phyloP scores from a whole-genome alignment of 2,113 vertebrate genomes.

The Myotis yumanensis region DNA sequence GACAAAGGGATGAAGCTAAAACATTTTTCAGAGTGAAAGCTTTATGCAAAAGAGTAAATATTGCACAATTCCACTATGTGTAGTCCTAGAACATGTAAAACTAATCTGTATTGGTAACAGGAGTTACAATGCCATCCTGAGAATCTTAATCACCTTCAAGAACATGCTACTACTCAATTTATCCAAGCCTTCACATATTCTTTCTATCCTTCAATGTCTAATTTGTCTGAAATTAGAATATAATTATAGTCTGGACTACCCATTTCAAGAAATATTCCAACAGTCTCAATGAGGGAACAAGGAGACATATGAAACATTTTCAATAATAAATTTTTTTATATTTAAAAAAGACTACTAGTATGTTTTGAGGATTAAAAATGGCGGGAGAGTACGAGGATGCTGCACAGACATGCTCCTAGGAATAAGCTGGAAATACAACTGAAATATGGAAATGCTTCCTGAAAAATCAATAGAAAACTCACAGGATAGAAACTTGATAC shows the following conservation, averaged over 20 bases:
- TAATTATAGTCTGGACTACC: background rate
- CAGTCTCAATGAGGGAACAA: no score
- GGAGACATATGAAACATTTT: no score
- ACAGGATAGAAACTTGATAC: no score
- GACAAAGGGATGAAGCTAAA: background rate
- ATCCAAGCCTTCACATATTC: background rate
- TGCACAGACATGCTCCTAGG: no score
- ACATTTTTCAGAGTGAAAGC: slow-evolving; percentile 28
- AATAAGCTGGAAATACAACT: no score
- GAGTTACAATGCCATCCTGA: slow-evolving; percentile 1
- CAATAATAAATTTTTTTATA: no score
- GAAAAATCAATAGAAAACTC: no score
- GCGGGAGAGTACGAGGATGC: no score
- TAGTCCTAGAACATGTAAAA: background rate
- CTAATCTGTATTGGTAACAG: background rate
- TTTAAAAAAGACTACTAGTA: no score
- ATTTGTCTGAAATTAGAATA: slow-evolving; percentile 20
- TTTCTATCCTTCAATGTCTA: background rate
- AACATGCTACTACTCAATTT: background rate
- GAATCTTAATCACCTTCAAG: background rate
- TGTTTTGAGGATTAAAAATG: no score
- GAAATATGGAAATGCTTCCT: no score
- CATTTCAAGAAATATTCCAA: background rate
- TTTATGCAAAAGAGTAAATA: background rate
- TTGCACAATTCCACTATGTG: background rate